These are phyloP conservation scores for Hypanus sabinus DNA, from an alignment of 2,113 vertebrate species.

Conservation along the genomic window DNA sequence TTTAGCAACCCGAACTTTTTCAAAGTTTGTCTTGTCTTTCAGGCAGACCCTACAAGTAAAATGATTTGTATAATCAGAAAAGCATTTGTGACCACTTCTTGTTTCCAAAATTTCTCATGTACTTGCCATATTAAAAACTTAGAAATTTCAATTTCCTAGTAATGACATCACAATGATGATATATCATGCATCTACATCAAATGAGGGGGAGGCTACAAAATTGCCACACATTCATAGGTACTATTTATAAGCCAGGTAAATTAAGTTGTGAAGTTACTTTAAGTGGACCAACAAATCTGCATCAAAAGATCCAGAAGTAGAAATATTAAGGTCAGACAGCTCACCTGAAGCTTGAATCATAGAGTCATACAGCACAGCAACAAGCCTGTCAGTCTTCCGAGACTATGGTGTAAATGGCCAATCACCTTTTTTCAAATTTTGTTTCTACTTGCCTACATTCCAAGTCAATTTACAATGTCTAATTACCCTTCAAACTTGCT, in stretches of 20 bases:
- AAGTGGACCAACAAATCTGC: background rate
- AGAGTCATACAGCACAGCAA: too few species aligned
- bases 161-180: conserved; percentile 21
- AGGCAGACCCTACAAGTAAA: background rate
- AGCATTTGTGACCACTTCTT: background rate
- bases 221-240: background rate
- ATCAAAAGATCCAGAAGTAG: background rate
- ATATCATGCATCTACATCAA: background rate
- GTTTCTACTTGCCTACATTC: too few species aligned
- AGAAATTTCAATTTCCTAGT: too few species aligned
- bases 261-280: background rate
- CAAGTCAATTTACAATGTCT: too few species aligned
- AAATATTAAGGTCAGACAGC: too few species aligned
- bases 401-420: too few species aligned
- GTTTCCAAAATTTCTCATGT: background rate
- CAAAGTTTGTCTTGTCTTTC: conserved; percentile 11
- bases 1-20: background rate
- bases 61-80: background rate
- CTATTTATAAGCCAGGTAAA: background rate
- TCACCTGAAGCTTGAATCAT: too few species aligned
- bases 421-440: too few species aligned
- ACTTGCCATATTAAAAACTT: background rate
- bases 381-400: too few species aligned
- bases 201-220: background rate
- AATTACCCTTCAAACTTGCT: too few species aligned